A percentile compares a stretch with the other conserved stretches of the same genome.
Evolutionary conservation across 2,797 vertebrate genomes (phyloP).

Genomic region (Hydrophis major): DNA sequence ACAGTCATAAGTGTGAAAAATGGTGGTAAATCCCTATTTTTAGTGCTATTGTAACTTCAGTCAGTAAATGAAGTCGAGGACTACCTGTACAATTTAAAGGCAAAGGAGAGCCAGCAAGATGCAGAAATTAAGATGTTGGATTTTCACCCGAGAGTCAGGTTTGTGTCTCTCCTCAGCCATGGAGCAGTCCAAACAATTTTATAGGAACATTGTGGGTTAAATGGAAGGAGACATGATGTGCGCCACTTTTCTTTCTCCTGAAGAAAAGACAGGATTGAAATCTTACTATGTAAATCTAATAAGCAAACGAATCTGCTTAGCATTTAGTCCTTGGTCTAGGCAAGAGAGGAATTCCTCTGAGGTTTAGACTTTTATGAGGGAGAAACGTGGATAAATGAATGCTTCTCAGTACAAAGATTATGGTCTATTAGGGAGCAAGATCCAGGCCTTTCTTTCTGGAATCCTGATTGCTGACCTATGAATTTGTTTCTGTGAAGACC

Average conservation of each 20-base stretch:
- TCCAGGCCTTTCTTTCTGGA: neutral
- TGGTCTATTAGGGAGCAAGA: neutral
- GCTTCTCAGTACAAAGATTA: neutral
- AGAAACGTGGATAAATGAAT: neutral
- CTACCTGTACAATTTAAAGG: neutral
- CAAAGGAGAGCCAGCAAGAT: neutral
- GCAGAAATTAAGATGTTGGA: neutral
- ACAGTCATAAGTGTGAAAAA: neutral
- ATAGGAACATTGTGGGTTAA: neutral
- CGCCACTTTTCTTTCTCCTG: neutral
- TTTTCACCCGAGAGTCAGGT: neutral
- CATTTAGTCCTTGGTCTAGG: neutral
- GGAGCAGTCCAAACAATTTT: neutral
- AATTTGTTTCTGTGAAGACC: neutral
- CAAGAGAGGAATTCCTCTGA: neutral
- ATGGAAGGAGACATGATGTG: neutral
- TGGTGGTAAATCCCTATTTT: neutral
- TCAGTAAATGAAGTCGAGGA: neutral
- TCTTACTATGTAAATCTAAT: neutral
- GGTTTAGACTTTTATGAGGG: neutral
- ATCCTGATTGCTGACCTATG: neutral
- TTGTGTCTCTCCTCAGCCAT: neutral
- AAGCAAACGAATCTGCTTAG: neutral
- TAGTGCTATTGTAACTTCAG: neutral
- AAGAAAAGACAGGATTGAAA: neutral